Percentiles rank a stretch among this genome's conserved stretches.
Evolutionary conservation across 2,113 vertebrate species (phyloP).

Genomic region (Phrynocephalus versicolor): DNA sequence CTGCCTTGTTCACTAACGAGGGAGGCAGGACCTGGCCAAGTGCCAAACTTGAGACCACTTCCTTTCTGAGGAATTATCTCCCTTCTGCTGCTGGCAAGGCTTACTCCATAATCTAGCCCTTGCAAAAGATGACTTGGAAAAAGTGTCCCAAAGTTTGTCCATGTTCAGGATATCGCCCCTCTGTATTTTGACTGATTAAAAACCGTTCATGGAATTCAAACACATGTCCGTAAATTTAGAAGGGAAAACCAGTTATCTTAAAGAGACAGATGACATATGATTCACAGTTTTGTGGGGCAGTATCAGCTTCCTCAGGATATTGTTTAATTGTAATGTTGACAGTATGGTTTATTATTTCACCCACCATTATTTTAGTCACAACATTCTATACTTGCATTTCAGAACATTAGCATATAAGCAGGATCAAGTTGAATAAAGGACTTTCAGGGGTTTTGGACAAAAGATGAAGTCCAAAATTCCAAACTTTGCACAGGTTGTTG

Average conservation of each 20-base stretch:
- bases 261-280: not conserved
- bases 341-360: not conserved
- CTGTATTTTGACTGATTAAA: not conserved
- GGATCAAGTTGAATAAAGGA: not conserved
- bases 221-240: not conserved
- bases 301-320: not conserved
- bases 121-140: not conserved
- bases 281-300: not conserved
- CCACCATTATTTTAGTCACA: not conserved
- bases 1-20: no score
- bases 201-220: not conserved
- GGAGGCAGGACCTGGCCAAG: no score
- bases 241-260: not conserved
- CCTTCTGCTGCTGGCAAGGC: not conserved
- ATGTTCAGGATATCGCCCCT: not conserved
- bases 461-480: not conserved
- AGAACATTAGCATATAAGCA: not conserved
- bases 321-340: not conserved
- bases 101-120: not conserved
- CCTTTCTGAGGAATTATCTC: not conserved
- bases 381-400: not conserved
- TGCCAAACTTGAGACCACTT: not conserved
- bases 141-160: not conserved
- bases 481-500: not conserved
- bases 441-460: not conserved